Percentiles rank a stretch among this genome's conserved stretches.
phyloP scores from a whole-genome alignment of 2,888 invertebrate genomes.

The Encarsia formosa region DNA sequence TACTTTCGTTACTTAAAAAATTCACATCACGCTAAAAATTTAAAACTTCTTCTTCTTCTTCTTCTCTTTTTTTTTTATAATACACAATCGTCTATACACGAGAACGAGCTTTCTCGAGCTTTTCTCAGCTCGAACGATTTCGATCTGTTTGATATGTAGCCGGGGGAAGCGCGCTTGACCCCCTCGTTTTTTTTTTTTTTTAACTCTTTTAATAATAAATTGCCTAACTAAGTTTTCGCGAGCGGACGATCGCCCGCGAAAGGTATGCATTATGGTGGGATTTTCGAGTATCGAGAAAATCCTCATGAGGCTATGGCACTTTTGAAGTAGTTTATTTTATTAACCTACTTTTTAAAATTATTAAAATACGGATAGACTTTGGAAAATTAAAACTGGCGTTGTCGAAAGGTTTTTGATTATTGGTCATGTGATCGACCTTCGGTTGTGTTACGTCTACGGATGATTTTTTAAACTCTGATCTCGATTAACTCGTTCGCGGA shows the following conservation, averaged over 20 bases:
- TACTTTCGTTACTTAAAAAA: constrained; percentile 14
- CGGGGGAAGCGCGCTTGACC: constrained; percentile 15
- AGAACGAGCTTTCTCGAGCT: constrained; percentile 25
- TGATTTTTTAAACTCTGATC: constrained; percentile 32
- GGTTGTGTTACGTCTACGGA: constrained; percentile 3
- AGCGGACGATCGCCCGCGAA: constrained; percentile 2
- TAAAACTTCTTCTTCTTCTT: constrained; percentile 1
- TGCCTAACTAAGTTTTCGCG: constrained; percentile 23
- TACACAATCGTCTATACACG: too few relatives aligned
- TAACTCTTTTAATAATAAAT: constrained; percentile 17
- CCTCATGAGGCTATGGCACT: constrained; percentile 25
- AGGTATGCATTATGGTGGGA: constrained; percentile 15
- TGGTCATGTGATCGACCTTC: constrained; percentile 23
- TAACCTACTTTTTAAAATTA: constrained; percentile 14
- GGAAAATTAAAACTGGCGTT: constrained; percentile 26
- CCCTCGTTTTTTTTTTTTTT: too few relatives aligned
- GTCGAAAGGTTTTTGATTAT: constrained; percentile 9
- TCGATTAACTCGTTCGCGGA: constrained; percentile 23
- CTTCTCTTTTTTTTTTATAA: constrained; percentile 9
- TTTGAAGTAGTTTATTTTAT: too few relatives aligned
- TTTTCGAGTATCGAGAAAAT: constrained; percentile 23
- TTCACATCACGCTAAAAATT: constrained; percentile 9
- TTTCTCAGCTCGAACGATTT: constrained; percentile 17
- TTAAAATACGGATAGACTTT: constrained; percentile 19
- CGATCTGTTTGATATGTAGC: constrained; percentile 26